These are phyloP conservation scores for Papilio polyxenes DNA, from an alignment of 1,140 invertebrate genomes.

Conservation along the genomic window DNA sequence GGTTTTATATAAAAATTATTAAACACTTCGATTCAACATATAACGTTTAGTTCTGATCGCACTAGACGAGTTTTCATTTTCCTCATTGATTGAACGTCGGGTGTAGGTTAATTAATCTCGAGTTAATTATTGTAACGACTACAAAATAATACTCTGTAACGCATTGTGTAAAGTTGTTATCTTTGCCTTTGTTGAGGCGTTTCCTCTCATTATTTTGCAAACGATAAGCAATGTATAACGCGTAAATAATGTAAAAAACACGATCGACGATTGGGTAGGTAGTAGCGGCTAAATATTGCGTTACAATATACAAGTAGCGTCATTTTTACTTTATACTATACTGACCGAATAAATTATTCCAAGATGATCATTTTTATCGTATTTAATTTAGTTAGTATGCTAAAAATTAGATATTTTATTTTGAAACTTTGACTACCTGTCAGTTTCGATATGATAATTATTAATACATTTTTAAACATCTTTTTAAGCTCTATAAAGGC, in stretches of 20 bases:
- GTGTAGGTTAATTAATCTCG: constrained; percentile 4
- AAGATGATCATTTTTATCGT: not conserved
- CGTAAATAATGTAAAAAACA: constrained; percentile 7
- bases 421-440: too few species aligned
- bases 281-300: not conserved
- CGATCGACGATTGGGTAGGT: not conserved
- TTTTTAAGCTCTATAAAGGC: not conserved
- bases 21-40: not conserved
- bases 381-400: not conserved
- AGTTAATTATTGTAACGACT: constrained; percentile 18
- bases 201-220: constrained; percentile 35
- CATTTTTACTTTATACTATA: not conserved
- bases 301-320: not conserved
- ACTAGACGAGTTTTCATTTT: not conserved
- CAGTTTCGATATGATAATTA: too few species aligned
- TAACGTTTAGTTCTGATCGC: not conserved
- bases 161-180: constrained; percentile 1
- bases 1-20: not conserved
- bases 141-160: constrained; percentile 14
- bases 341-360: not conserved
- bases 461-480: not conserved
- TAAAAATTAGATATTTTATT: not conserved
- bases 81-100: constrained; percentile 2
- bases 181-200: constrained; percentile 4
- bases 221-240: not conserved